These are phyloP conservation scores for Apocheima hispidaria DNA, from an alignment of 2,888 invertebrate species.

Conservation along the genomic window DNA sequence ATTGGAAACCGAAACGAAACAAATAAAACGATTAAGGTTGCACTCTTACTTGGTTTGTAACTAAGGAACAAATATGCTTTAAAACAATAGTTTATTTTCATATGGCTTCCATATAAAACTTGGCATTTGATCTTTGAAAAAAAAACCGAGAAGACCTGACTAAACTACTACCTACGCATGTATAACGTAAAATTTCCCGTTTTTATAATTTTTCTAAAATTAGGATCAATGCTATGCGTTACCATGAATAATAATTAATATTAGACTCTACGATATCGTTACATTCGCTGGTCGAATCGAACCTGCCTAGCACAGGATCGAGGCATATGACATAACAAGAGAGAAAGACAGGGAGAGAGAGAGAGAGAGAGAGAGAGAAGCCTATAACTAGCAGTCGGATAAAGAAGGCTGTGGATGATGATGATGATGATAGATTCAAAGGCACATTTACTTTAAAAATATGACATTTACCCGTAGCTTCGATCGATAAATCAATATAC, in stretches of 20 bases:
- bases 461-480: neutral
- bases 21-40: slow-evolving; percentile 12
- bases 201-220: neutral
- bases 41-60: no score
- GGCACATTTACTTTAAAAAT: neutral
- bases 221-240: no score
- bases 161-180: neutral
- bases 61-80: slow-evolving; percentile 13
- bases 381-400: neutral
- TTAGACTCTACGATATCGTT: neutral
- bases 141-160: neutral
- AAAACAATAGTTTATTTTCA: slow-evolving; percentile 7
- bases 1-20: slow-evolving; percentile 17
- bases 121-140: neutral
- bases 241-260: no score
- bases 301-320: no score
- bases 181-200: neutral
- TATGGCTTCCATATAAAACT: slow-evolving; percentile 3
- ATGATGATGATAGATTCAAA: neutral
- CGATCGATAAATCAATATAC: neutral
- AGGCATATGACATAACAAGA: neutral
- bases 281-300: neutral
- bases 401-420: neutral
- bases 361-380: neutral
- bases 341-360: neutral